phyloP scores from a whole-genome alignment of 2,888 invertebrate species.

The Yponomeuta plumbellus region DNA sequence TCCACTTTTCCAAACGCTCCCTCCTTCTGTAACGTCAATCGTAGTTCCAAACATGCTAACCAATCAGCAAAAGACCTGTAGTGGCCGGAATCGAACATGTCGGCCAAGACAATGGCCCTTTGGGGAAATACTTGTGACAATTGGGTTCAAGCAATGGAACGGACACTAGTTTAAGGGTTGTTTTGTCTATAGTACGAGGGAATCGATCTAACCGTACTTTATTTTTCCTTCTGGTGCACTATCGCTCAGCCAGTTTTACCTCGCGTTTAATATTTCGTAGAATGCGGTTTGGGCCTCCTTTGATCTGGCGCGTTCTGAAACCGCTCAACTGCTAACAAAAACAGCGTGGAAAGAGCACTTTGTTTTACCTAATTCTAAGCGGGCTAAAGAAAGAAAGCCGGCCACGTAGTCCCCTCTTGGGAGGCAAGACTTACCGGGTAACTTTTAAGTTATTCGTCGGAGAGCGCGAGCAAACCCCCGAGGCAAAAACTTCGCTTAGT shows the following conservation, averaged over 20 bases:
- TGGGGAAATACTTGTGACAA: constrained; percentile 55
- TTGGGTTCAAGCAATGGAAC: constrained; percentile 34
- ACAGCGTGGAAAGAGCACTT: background rate
- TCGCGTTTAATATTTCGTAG: background rate
- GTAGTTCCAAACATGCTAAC: too few species aligned
- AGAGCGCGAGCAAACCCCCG: constrained; percentile 32
- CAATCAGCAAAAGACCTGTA: constrained; percentile 26
- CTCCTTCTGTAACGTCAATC: too few species aligned
- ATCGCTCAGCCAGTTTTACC: background rate
- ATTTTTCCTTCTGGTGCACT: background rate
- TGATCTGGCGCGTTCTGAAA: background rate
- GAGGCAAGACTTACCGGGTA: constrained; percentile 25
- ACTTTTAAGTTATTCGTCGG: constrained; percentile 44
- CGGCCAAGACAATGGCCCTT: constrained; percentile 45
- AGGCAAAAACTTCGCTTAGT: constrained; percentile 34
- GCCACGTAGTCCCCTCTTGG: constrained; percentile 25
- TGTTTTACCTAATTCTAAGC: constrained; percentile 10
- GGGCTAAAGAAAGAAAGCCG: constrained; percentile 24
- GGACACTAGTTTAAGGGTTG: constrained; percentile 18
- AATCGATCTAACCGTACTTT: background rate
- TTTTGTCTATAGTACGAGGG: constrained; percentile 17
- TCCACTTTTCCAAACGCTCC: too few species aligned
- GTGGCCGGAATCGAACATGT: constrained; percentile 33
- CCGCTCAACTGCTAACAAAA: background rate
- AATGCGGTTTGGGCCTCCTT: background rate